Percentiles rank a stretch among this genome's conserved stretches.
These are phyloP conservation scores for Branchellion lobata DNA, from an alignment of 2,888 invertebrate species.

Conservation along the genomic window DNA sequence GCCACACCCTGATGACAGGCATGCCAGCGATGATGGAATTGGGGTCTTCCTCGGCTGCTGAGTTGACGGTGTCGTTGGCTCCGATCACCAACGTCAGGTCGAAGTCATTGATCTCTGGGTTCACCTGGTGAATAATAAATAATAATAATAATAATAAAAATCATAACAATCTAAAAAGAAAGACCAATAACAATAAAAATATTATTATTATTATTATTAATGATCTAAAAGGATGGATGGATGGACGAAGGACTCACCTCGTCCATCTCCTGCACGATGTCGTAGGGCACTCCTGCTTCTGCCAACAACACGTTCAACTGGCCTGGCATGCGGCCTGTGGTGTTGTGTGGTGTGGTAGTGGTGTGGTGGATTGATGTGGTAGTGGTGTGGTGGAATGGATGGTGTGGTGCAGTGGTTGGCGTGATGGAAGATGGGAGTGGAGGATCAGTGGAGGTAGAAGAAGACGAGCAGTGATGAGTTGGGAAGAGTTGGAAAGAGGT, in stretches of 20 bases:
- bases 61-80: conserved; percentile 88
- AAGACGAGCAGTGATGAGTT: no score
- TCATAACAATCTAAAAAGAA: no score
- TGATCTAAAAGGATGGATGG: background rate
- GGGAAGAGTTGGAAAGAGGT: no score
- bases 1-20: conserved; percentile 87
- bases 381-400: no score
- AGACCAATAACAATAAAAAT: background rate
- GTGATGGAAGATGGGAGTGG: no score
- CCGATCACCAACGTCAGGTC: conserved; percentile 83
- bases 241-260: no score
- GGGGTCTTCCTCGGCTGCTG: conserved; percentile 85
- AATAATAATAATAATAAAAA: no score
- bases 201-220: background rate
- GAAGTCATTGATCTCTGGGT: conserved; percentile 71
- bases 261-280: conserved; percentile 85
- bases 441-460: no score
- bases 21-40: conserved; percentile 88
- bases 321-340: conserved; percentile 81
- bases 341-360: no score
- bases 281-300: conserved; percentile 89
- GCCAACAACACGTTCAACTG: conserved; percentile 86
- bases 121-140: conserved; percentile 23
- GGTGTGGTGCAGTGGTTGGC: no score
- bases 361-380: no score